These are phyloP conservation scores for Hycleus cichorii DNA, from an alignment of 1,140 invertebrate species.

Conservation along the genomic window DNA sequence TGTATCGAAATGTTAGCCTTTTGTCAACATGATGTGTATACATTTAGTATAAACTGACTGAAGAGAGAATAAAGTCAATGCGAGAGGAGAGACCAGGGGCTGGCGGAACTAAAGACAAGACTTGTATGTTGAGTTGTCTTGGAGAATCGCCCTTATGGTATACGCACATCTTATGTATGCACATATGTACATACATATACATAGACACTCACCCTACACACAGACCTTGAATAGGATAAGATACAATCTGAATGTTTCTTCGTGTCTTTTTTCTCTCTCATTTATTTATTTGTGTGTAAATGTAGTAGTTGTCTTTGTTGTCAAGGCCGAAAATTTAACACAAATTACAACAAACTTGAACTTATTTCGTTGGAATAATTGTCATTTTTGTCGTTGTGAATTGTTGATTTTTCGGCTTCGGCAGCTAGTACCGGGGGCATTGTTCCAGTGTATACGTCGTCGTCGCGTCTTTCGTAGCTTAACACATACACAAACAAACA, in stretches of 20 bases:
- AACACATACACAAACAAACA: no score
- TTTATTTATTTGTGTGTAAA: no score
- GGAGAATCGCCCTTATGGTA: conserved; percentile 8
- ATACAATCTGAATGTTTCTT: conserved; percentile 27
- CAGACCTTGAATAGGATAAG: conserved; percentile 15
- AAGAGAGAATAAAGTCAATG: conserved; percentile 5
- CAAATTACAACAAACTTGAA: no score
- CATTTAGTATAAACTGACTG: no score
- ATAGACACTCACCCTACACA: conserved; percentile 4
- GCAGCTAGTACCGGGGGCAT: no score
- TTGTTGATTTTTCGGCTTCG: no score
- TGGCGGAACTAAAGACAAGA: conserved; percentile 20
- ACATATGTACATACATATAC: background rate
- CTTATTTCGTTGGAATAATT: no score
- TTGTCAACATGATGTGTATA: conserved; percentile 2
- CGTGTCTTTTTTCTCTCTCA: conserved; percentile 1
- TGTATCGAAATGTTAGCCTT: background rate
- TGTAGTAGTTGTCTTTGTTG: conserved; percentile 15
- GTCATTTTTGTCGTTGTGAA: no score
- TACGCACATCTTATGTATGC: no score
- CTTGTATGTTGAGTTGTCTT: background rate
- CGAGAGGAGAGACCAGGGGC: background rate
- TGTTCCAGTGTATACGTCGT: no score
- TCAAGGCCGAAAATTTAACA: conserved; percentile 14
- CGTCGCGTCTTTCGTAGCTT: no score